Conservation (phyloP, 2,113 vertebrate genomes). For the Seriola quinqueradiata region DNA sequence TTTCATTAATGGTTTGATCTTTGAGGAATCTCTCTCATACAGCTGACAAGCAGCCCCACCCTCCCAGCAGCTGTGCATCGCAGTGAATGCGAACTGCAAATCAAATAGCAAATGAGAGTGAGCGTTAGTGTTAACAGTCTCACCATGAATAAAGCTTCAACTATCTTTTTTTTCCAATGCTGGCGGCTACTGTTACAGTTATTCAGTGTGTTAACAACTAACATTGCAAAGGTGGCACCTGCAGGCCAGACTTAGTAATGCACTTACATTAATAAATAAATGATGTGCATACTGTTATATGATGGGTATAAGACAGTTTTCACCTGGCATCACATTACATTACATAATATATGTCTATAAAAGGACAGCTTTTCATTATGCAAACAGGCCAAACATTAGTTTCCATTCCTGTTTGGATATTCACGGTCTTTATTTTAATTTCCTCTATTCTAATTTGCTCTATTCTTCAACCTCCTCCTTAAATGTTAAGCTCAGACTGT, state of each 20-base stretch:
- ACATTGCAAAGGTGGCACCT: slow-evolving; percentile 48
- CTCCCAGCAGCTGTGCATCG: neutral
- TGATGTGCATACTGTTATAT: neutral
- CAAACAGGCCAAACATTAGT: neutral
- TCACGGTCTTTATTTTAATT: neutral
- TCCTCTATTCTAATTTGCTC: neutral
- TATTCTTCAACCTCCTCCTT: neutral
- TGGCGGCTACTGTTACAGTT: neutral
- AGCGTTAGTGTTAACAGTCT: neutral
- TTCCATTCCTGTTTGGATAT: neutral
- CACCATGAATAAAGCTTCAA: neutral
- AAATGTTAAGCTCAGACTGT: neutral
- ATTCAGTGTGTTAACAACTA: neutral
- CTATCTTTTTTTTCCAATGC: neutral
- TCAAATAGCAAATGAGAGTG: neutral
- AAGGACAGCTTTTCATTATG: neutral
- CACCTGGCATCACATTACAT: neutral
- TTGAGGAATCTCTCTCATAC: neutral
- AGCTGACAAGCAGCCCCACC: neutral
- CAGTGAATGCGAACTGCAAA: neutral
- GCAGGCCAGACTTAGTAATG: slow-evolving; percentile 30
- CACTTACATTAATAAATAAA: neutral
- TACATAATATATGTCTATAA: neutral
- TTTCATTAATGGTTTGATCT: neutral
- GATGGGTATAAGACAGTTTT: neutral